Conservation (phyloP, 2,888 invertebrate genomes). For the Pristionchus exspectatus region DNA sequence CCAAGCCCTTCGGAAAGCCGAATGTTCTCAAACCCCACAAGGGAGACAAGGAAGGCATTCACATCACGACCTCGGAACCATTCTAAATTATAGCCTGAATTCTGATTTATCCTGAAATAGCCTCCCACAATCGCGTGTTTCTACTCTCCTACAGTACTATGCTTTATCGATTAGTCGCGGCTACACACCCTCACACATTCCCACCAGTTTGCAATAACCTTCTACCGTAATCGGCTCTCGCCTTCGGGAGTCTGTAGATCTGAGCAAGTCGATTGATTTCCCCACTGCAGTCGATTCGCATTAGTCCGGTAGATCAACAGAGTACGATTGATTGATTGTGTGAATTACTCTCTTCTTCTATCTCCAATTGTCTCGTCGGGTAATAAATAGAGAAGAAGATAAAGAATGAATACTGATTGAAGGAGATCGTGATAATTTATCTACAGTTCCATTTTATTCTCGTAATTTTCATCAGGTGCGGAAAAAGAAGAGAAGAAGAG, state of each 20-base stretch:
- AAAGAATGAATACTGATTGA: not conserved
- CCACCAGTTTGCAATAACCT: conserved; percentile 29
- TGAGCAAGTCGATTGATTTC: conserved; percentile 14
- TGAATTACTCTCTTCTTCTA: conserved; percentile 29
- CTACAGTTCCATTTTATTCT: no score
- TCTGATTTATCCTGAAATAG: not conserved
- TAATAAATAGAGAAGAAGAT: conserved; percentile 44
- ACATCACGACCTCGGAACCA: not conserved
- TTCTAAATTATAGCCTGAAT: not conserved
- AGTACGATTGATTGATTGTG: conserved; percentile 44
- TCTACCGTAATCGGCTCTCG: conserved; percentile 32
- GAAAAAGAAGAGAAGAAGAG: no score
- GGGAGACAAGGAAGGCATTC: not conserved
- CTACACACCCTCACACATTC: not conserved
- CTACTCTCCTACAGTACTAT: conserved; percentile 9
- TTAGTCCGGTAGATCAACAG: conserved; percentile 49
- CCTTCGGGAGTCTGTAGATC: conserved; percentile 24
- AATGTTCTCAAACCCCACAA: conserved; percentile 29
- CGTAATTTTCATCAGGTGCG: no score
- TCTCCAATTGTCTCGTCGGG: conserved; percentile 29
- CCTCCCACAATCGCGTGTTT: conserved; percentile 11
- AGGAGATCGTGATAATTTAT: no score
- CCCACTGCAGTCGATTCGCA: not conserved
- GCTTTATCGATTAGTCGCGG: conserved; percentile 47
- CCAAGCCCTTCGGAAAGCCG: not conserved